These are phyloP conservation scores for Mallateleia sp. DNA, from an alignment of 2,888 invertebrate species.

Conservation along the genomic window DNA sequence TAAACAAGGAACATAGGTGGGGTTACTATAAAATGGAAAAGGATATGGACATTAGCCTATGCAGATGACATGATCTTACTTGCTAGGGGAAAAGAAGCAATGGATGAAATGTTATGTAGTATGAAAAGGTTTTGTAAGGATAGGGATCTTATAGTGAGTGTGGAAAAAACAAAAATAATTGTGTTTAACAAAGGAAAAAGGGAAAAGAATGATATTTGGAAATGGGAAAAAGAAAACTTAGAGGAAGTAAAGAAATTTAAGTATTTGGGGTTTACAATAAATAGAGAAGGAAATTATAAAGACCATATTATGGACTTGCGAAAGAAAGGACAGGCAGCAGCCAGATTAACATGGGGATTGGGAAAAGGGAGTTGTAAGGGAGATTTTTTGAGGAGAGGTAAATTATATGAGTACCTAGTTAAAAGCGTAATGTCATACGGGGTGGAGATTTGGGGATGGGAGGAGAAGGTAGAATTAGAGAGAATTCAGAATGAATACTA, in stretches of 20 bases:
- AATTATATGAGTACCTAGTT: slow-evolving; percentile 51
- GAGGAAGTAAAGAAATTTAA: slow-evolving; percentile 45
- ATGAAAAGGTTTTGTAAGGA: slow-evolving; percentile 34
- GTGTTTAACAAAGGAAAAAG: slow-evolving; percentile 29
- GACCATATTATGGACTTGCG: background rate
- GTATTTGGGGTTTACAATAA: slow-evolving; percentile 47
- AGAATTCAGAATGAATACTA: slow-evolving; percentile 44
- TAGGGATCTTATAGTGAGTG: slow-evolving; percentile 39
- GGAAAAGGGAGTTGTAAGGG: background rate
- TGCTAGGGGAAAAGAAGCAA: slow-evolving; percentile 21
- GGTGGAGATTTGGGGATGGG: slow-evolving; percentile 70
- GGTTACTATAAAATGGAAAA: slow-evolving; percentile 16
- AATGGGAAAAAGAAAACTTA: slow-evolving; percentile 47
- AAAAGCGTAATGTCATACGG: slow-evolving; percentile 62
- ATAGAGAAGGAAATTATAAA: background rate
- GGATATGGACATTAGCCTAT: slow-evolving; percentile 63
- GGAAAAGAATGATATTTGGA: slow-evolving; percentile 40
- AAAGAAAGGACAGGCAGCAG: background rate
- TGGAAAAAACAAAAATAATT: slow-evolving; percentile 64
- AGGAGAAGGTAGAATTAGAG: slow-evolving; percentile 51
- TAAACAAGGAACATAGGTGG: slow-evolving; percentile 45
- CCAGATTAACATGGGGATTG: background rate
- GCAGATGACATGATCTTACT: slow-evolving; percentile 60
- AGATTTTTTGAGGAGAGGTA: slow-evolving; percentile 26
- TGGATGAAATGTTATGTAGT: slow-evolving; percentile 42